Conservation (phyloP, 2,888 invertebrate species). For the Hetaerina titia region DNA sequence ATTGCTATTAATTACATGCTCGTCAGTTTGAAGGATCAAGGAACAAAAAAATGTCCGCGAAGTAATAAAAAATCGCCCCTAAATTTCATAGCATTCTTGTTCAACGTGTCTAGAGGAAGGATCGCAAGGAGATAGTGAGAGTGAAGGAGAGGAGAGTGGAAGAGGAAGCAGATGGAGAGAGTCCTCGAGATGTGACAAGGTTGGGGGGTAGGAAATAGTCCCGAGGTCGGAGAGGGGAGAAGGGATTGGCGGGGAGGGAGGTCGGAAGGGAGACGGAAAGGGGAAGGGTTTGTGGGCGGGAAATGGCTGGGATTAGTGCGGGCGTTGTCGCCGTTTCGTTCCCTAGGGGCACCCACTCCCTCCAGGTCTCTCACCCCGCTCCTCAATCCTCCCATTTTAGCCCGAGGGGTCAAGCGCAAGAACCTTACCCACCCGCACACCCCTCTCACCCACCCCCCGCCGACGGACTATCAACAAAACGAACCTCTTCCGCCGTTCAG, state of each 20-base stretch:
- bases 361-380: background rate
- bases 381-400: background rate
- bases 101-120: background rate
- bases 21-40: too few species aligned
- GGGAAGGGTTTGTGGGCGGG: background rate
- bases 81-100: too few species aligned
- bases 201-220: background rate
- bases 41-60: too few species aligned
- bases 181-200: background rate
- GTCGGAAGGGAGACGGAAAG: background rate
- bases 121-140: background rate
- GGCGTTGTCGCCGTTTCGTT: conserved; percentile 9
- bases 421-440: background rate
- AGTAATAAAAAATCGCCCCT: too few species aligned
- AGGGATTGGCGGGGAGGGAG: background rate
- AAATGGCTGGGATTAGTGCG: conserved; percentile 3
- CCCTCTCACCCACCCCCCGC: background rate
- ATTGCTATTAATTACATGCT: too few species aligned
- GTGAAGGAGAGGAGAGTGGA: background rate
- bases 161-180: background rate
- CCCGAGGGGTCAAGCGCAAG: background rate
- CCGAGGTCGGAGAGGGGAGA: background rate
- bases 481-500: background rate
- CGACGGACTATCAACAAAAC: conserved; percentile 8
- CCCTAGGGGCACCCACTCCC: background rate